Evolutionary conservation across 2,113 vertebrate genomes (phyloP).

Genomic region (Cochlearius cochlearius): DNA sequence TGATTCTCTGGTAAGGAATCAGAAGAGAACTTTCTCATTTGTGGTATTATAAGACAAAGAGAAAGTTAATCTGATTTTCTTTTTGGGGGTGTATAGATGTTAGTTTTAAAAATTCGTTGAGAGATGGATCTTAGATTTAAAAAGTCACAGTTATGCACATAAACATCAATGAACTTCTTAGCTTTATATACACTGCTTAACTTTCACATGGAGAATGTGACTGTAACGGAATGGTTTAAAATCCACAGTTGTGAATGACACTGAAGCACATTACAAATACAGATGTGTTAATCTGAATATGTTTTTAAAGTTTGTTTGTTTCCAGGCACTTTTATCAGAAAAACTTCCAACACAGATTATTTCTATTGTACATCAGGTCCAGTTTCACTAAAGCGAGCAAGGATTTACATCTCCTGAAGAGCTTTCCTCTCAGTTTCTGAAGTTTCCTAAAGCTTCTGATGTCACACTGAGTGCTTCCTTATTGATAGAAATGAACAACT

Average conservation of each 20-base stretch:
- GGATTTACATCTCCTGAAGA: not conserved
- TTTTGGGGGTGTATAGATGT: not conserved
- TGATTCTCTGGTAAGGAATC: not conserved
- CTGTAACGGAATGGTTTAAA: slow-evolving; percentile 30
- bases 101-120: slow-evolving; percentile 4
- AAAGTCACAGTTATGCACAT: not conserved
- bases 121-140: not conserved
- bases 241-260: slow-evolving; percentile 17
- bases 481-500: not conserved
- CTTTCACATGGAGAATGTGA: not conserved
- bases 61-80: not conserved
- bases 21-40: not conserved
- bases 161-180: not conserved
- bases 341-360: not conserved
- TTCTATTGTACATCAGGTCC: not conserved
- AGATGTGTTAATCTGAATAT: slow-evolving; percentile 29
- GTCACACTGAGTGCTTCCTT: not conserved
- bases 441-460: not conserved
- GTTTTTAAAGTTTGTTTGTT: slow-evolving; percentile 14
- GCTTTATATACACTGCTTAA: not conserved
- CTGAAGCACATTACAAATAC: slow-evolving; percentile 32
- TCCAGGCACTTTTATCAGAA: not conserved
- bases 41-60: not conserved
- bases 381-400: not conserved
- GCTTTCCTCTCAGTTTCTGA: not conserved